Percentiles rank a stretch among this genome's conserved stretches.
These are phyloP conservation scores for Micromys minutus DNA, from an alignment of 2,113 vertebrate genomes.

Conservation along the genomic window DNA sequence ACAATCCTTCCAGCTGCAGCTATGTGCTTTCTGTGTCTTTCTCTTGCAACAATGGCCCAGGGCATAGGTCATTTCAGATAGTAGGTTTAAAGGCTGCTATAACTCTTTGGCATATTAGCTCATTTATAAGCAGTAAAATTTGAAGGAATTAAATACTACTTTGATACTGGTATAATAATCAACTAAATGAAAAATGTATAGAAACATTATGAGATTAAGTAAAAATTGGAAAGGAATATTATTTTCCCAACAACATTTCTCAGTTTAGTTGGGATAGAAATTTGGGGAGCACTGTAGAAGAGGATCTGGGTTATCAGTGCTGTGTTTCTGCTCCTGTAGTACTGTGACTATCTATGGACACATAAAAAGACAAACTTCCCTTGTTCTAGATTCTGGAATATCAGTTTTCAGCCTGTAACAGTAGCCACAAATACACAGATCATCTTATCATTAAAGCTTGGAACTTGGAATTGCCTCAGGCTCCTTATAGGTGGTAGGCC, in stretches of 20 bases:
- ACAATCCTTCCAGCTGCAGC: neutral
- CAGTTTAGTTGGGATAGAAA: neutral
- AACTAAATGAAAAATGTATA: neutral
- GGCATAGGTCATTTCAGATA: neutral
- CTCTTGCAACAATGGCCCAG: neutral
- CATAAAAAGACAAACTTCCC: neutral
- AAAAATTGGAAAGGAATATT: neutral
- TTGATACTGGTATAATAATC: neutral
- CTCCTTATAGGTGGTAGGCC: neutral
- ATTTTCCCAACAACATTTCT: neutral
- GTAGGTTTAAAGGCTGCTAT: neutral
- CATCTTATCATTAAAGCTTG: neutral
- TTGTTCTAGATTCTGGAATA: neutral
- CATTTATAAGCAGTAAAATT: neutral
- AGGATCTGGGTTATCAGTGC: neutral
- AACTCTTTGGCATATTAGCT: neutral
- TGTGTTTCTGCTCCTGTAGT: neutral
- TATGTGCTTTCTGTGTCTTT: neutral
- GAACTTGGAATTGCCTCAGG: neutral
- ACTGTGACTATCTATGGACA: neutral
- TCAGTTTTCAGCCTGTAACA: neutral
- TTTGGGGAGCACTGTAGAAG: neutral
- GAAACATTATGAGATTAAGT: neutral
- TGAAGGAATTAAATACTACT: neutral
- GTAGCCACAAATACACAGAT: neutral